A percentile compares a stretch with the other conserved stretches of the same genome.
phyloP scores from a whole-genome alignment of 1,140 invertebrate genomes.

The Lasaia peninsularis region DNA sequence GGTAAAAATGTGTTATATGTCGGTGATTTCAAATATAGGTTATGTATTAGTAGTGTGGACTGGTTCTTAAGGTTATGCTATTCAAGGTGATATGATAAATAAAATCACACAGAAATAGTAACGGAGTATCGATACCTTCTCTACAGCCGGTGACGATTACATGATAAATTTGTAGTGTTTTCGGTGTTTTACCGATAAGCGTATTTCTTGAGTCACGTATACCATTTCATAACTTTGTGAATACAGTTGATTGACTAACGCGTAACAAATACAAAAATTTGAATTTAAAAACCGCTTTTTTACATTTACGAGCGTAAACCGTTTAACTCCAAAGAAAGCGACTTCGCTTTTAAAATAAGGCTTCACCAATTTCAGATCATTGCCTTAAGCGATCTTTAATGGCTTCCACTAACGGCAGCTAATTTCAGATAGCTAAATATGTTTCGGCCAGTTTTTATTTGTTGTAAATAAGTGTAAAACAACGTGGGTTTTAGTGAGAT shows the following conservation, averaged over 20 bases:
- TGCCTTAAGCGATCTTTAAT: conserved; percentile 31
- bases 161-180: conserved; percentile 64
- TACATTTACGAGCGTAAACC: conserved; percentile 45
- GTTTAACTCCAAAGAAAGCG: conserved; percentile 34
- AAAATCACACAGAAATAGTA: conserved; percentile 49
- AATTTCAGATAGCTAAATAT: conserved; percentile 21
- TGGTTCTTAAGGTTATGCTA: conserved; percentile 19
- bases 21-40: neutral
- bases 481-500: conserved; percentile 15
- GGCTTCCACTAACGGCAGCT: conserved; percentile 22
- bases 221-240: conserved; percentile 39
- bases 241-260: neutral
- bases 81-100: conserved; percentile 60
- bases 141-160: conserved; percentile 50
- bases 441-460: conserved; percentile 13
- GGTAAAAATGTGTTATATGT: no score
- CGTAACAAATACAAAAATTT: conserved; percentile 9
- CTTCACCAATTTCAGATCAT: conserved; percentile 28
- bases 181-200: conserved; percentile 55
- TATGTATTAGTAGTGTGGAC: neutral
- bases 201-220: conserved; percentile 66
- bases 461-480: conserved; percentile 17
- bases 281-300: conserved; percentile 19
- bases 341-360: conserved; percentile 24
- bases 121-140: conserved; percentile 26